Evolutionary conservation across 2,888 invertebrate genomes (phyloP).

Genomic region (Nephrotoma flavescens): DNA sequence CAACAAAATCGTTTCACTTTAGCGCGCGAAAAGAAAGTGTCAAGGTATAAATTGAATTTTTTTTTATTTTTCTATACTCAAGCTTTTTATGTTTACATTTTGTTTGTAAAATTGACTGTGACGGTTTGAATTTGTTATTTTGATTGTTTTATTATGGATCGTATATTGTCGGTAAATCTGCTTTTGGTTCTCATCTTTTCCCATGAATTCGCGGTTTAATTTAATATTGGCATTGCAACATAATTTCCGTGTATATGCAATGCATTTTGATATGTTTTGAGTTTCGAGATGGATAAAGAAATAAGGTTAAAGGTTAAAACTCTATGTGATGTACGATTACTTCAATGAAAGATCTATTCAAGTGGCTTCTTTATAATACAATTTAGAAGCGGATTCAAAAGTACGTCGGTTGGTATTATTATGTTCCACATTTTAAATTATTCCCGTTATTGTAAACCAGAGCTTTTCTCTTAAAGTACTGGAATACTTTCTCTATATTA

Average conservation of each 20-base stretch:
- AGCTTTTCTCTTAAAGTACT: too few species aligned
- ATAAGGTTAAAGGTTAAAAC: not conserved
- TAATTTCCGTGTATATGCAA: not conserved
- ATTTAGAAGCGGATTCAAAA: too few species aligned
- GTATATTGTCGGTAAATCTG: not conserved
- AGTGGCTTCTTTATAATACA: too few species aligned
- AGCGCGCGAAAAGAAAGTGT: not conserved
- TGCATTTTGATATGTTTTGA: not conserved
- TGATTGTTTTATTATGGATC: not conserved
- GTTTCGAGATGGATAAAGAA: not conserved
- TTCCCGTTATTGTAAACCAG: too few species aligned
- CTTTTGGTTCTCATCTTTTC: not conserved
- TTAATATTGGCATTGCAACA: not conserved
- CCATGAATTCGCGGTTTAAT: not conserved
- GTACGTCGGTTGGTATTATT: too few species aligned
- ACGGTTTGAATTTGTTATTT: not conserved
- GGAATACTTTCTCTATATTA: too few species aligned
- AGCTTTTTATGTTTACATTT: not conserved
- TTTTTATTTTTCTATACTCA: not conserved
- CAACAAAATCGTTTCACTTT: not conserved
- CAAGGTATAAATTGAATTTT: not conserved
- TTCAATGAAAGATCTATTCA: too few species aligned
- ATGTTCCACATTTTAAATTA: too few species aligned
- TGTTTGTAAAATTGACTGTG: not conserved
- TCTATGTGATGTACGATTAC: not conserved